Conservation (phyloP, 2,888 invertebrate genomes). For the Prosapia bicincta region DNA sequence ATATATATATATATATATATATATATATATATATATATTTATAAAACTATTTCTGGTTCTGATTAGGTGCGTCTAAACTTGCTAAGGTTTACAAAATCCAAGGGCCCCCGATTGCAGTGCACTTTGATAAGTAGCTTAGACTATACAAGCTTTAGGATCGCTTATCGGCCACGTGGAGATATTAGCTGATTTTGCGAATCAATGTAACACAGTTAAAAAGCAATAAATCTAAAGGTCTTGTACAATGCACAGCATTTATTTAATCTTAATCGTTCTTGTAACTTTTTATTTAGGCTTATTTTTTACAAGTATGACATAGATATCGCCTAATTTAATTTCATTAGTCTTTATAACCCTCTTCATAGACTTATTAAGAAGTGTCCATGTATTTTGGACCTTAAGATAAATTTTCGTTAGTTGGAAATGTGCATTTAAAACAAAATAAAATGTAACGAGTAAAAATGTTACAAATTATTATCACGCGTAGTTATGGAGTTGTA, state of each 20-base stretch:
- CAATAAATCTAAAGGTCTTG: constrained; percentile 2
- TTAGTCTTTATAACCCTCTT: neutral
- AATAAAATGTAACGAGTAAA: too few relatives aligned
- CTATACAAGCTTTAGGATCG: neutral
- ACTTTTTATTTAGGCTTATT: neutral
- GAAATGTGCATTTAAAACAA: too few relatives aligned
- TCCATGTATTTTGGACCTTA: neutral
- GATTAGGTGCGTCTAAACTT: too few relatives aligned
- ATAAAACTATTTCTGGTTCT: too few relatives aligned
- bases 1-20: too few relatives aligned
- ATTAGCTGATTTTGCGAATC: neutral
- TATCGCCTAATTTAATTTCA: neutral
- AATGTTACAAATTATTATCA: too few relatives aligned
- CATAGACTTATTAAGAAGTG: too few relatives aligned
- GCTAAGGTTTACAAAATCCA: too few relatives aligned
- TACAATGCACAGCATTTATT: neutral
- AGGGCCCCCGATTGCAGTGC: neutral
- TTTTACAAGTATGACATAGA: neutral
- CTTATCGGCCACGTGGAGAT: neutral
- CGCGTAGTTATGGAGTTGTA: too few relatives aligned
- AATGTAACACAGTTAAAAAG: neutral
- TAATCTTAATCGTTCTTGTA: neutral
- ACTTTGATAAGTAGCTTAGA: neutral
- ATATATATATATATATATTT: too few relatives aligned
- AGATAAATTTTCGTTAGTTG: too few relatives aligned